Percentiles rank a stretch among this genome's conserved stretches.
Conservation (phyloP, 1,140 invertebrate genomes). For the Drosophila melanica region DNA sequence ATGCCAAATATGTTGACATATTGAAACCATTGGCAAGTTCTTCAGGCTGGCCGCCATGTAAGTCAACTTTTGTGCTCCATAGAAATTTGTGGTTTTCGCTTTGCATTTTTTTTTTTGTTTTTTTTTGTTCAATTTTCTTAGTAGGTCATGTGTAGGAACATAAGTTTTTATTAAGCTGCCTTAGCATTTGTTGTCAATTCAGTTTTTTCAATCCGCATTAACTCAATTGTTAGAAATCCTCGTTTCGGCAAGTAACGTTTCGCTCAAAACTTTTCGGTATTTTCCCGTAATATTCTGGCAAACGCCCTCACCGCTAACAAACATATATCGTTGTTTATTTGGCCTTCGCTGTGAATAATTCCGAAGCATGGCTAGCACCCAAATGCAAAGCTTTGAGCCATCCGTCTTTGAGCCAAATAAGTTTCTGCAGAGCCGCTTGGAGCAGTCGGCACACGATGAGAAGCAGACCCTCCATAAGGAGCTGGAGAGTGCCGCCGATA, state of each 20-base stretch:
- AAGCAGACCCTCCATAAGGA: conserved; percentile 3
- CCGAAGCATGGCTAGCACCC: conserved; percentile 45
- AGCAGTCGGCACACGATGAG: conserved; percentile 15
- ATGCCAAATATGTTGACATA: no score
- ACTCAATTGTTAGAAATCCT: conserved; percentile 40
- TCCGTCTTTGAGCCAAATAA: conserved; percentile 37
- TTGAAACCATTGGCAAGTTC: no score
- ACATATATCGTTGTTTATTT: conserved; percentile 17
- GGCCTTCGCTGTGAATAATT: conserved; percentile 1
- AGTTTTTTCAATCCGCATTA: conserved; percentile 12
- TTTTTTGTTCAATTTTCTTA: not conserved
- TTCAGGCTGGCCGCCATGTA: no score
- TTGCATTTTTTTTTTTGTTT: no score
- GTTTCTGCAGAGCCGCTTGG: conserved; percentile 28
- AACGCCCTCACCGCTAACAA: conserved; percentile 26
- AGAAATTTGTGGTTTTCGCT: no score
- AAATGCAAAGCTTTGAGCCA: conserved; percentile 36
- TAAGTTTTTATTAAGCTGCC: conserved; percentile 5
- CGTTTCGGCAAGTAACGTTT: conserved; percentile 51
- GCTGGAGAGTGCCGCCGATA: conserved; percentile 13
- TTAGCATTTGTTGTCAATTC: conserved; percentile 7
- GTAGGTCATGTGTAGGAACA: not conserved
- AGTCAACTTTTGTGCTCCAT: no score
- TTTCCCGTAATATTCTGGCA: conserved; percentile 37
- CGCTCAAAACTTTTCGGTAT: conserved; percentile 57